These are phyloP conservation scores for Typhlichthys eigenmanni DNA, from an alignment of 2,797 vertebrate species.

Conservation along the genomic window DNA sequence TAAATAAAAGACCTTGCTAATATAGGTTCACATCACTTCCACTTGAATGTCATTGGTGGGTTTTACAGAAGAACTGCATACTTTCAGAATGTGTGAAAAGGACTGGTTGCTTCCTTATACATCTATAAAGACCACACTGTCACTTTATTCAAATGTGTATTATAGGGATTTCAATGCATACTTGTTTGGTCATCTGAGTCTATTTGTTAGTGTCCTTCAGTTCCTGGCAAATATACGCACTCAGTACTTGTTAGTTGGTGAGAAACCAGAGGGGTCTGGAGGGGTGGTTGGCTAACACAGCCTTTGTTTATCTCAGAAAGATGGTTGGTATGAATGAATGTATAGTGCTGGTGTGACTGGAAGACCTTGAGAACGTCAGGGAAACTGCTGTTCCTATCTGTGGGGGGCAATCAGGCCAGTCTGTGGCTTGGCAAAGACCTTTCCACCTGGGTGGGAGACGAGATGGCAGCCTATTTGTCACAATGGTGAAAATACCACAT, in stretches of 20 bases:
- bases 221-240: slow-evolving; percentile 44
- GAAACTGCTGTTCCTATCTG: slow-evolving; percentile 67
- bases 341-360: slow-evolving; percentile 50
- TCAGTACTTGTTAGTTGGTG: slow-evolving; percentile 46
- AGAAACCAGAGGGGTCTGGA: slow-evolving; percentile 50
- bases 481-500: neutral
- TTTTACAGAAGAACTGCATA: slow-evolving; percentile 47
- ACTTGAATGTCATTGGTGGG: slow-evolving; percentile 17
- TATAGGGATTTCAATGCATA: slow-evolving; percentile 51
- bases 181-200: slow-evolving; percentile 45
- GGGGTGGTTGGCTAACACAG: slow-evolving; percentile 50
- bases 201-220: slow-evolving; percentile 50
- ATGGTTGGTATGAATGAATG: slow-evolving; percentile 40
- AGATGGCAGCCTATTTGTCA: slow-evolving; percentile 35
- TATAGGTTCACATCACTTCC: slow-evolving; percentile 13
- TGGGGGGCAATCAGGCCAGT: slow-evolving; percentile 47
- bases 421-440: slow-evolving; percentile 48
- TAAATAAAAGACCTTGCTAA: slow-evolving; percentile 13
- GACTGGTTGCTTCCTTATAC: slow-evolving; percentile 36
- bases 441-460: slow-evolving; percentile 53
- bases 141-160: neutral
- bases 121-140: slow-evolving; percentile 31
- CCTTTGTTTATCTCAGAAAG: slow-evolving; percentile 52
- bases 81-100: slow-evolving; percentile 34
- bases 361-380: slow-evolving; percentile 38